These are phyloP conservation scores for Proteles cristata DNA, from an alignment of 2,113 vertebrate genomes.

Conservation along the genomic window DNA sequence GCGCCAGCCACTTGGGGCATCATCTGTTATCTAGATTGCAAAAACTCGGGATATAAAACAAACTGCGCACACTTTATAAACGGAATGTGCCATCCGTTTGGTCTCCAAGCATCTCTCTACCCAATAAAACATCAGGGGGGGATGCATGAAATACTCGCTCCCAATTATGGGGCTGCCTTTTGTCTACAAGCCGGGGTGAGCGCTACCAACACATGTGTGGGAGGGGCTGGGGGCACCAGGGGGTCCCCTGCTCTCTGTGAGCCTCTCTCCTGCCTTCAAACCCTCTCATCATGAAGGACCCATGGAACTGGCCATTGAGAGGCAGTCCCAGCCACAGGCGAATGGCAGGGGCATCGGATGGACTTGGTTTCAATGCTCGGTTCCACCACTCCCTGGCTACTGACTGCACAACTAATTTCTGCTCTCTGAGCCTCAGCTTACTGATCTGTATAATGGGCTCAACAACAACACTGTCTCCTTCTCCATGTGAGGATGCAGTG, in stretches of 20 bases:
- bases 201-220: not conserved
- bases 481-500: not conserved
- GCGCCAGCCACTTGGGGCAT: conserved; percentile 85
- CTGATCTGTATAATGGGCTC: conserved; percentile 32
- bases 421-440: not conserved
- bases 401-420: not conserved
- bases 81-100: conserved; percentile 87
- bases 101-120: conserved; percentile 84
- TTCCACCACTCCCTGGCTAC: not conserved
- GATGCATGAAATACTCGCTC: conserved; percentile 84
- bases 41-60: conserved; percentile 88
- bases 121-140: conserved; percentile 89
- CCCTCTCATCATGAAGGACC: not conserved
- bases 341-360: not conserved
- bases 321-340: not conserved
- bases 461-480: accelerated
- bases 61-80: conserved; percentile 87
- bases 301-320: not conserved
- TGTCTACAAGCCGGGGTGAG: conserved; percentile 55
- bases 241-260: not conserved
- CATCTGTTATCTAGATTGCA: conserved; percentile 91
- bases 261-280: not conserved
- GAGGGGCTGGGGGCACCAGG: not conserved
- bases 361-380: not conserved
- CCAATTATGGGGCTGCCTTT: conserved; percentile 75